Evolutionary conservation across 2,888 invertebrate species (phyloP).

Genomic region (Ectemnius continuus): DNA sequence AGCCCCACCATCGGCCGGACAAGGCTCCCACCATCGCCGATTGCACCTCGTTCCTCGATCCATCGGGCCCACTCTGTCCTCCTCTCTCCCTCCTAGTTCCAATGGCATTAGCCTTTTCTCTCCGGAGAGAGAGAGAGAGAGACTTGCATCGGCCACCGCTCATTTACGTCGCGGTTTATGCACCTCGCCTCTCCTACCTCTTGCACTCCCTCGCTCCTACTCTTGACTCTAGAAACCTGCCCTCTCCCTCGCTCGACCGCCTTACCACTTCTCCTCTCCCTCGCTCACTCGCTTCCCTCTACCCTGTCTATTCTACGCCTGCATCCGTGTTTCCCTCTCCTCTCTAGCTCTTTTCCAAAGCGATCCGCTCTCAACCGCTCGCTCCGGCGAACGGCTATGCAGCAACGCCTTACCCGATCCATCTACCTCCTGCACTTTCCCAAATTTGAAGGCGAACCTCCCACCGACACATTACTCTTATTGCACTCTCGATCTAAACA

Average conservation of each 20-base stretch:
- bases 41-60: constrained; percentile 24
- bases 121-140: too few species aligned
- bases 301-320: constrained; percentile 25
- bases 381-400: too few species aligned
- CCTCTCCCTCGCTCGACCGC: constrained; percentile 12
- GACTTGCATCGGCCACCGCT: constrained; percentile 21
- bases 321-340: constrained; percentile 23
- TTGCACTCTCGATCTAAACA: constrained; percentile 26
- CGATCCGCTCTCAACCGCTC: constrained; percentile 1
- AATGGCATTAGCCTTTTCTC: constrained; percentile 22
- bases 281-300: constrained; percentile 24
- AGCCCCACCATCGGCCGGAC: constrained; percentile 61
- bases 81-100: constrained; percentile 11
- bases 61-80: constrained; percentile 7
- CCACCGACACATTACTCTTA: constrained; percentile 23
- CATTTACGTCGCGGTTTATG: constrained; percentile 27
- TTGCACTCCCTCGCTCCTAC: constrained; percentile 4
- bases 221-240: constrained; percentile 29
- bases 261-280: constrained; percentile 24
- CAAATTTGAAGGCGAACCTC: constrained; percentile 14
- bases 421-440: constrained; percentile 2
- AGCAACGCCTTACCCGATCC: too few species aligned
- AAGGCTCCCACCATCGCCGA: constrained; percentile 31
- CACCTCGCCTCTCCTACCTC: constrained; percentile 23
- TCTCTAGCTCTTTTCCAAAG: constrained; percentile 31